A percentile compares a stretch with the other conserved stretches of the same genome.
phyloP scores from a whole-genome alignment of 2,888 invertebrate genomes.

The Camptogramma bilineatum region DNA sequence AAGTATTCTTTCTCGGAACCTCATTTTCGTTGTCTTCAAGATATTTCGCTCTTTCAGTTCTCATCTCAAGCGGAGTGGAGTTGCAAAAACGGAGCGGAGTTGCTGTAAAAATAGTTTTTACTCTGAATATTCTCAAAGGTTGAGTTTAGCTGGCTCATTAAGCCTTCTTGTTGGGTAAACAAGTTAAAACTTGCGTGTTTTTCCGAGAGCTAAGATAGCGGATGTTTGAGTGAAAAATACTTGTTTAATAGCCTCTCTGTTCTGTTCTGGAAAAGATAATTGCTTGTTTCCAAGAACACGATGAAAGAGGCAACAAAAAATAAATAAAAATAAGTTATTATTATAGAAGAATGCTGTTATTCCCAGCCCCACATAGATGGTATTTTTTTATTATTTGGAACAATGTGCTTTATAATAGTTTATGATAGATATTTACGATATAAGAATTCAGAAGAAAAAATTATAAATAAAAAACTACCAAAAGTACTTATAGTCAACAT shows the following conservation, averaged over 20 bases:
- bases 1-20: neutral
- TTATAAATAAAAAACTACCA: no score
- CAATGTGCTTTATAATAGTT: no score
- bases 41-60: conserved; percentile 2
- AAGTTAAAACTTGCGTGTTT: conserved; percentile 34
- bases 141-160: conserved; percentile 39
- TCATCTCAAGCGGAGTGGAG: conserved; percentile 15
- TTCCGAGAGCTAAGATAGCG: conserved; percentile 17
- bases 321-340: neutral
- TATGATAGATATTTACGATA: no score
- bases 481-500: no score
- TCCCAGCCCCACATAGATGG: no score
- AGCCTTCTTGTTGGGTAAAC: conserved; percentile 41
- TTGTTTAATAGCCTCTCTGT: conserved; percentile 8
- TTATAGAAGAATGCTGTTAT: no score
- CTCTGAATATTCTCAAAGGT: conserved; percentile 28
- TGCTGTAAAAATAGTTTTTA: conserved; percentile 37
- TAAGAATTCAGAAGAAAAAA: no score
- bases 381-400: no score
- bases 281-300: neutral
- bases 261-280: neutral
- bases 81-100: no score
- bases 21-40: conserved; percentile 6
- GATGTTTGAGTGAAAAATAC: conserved; percentile 1
- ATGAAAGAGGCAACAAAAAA: neutral